Base-by-base conservation (phyloP, 2,113 vertebrate species). In the Ptilonorhynchus violaceus region DNA sequence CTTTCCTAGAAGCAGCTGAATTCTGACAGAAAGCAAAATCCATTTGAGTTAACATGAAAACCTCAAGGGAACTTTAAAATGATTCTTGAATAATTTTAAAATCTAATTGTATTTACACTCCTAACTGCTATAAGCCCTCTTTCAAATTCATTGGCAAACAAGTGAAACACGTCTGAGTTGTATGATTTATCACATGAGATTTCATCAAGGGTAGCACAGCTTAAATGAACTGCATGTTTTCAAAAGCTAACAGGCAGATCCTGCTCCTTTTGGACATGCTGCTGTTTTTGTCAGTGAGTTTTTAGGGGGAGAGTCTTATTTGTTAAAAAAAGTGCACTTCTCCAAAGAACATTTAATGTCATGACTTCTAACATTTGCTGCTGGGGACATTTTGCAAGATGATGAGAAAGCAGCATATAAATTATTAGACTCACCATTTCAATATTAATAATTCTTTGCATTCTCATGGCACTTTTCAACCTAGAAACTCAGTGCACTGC, bases 71-170 rank as follows among this genome's bases (percentile, higher is more conserved):
- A 78, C 89, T 91, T 97, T 85, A 93, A 97, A 97, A 96, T 75
- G 4, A 97, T 96, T 97, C 97, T 88, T 96, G 97, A 97, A 97
- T 97, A 97, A 98, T 98, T 98, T 98, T 96, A 30, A 97, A 96
- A 93, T 92, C 92, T 96, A 92, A 96, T 97, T 93, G 74, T 96
- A 81, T 97, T 97, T 98, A 92, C 70, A 82, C 87, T 97, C 93
- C 88, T 88, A 91, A 94, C 88, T 94, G 82, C 94, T 96, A 21
- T 97, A 89, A 97, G 90, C 49, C 81, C 93, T 96, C 96, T 97
- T 97, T 91, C 96, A 95, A 97, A 97, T 97, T 97, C 96, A 92
- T 91, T 96, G 88, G 93, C 89, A 97, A 98, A 97, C 88, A 97
- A 97, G 82, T 52, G 94, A 90, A 97, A 95, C 92, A 60, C 8